Base-by-base conservation (phyloP, 2,888 invertebrate genomes). In the Euzophera pinguis region DNA sequence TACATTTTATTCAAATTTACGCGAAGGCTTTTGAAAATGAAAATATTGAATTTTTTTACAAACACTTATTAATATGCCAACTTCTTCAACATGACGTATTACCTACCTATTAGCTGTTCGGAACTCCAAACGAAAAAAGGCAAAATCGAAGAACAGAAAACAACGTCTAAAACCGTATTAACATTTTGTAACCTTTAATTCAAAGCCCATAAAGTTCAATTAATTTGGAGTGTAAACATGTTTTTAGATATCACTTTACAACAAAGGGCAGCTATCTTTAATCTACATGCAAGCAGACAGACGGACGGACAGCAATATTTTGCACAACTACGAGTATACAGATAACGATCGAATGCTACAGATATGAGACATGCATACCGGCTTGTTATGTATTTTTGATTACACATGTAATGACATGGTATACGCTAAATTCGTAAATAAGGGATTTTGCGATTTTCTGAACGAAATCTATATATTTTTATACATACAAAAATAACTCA, bases 291-390 rank as follows among this genome's bases (percentile, higher is more conserved):
- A 57, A 71, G 63, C 70, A 67, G 69, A 76, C 76, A 77, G 73
- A 81, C 77, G 69, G 69, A 75, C 75, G 71, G 71, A 80, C 72
- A 74, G 73, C 74, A 71, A 79, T 80, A 81, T 81, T 84, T 85
- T 81, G 75, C 73, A 80, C 81, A 87, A 86, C 84, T 84, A n/a
- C n/a, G n/a, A n/a, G n/a, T n/a, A 84, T 73, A 67, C 59, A 69
- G 85, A 85, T 87, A 73, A 58, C 53, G 65, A 87, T 85, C 84
- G 66, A 53, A 58, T 60, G 67, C 59, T 66, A 72, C 74, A 73
- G 75, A 79, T 77, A 81, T 71, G 71, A 72, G 70, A 67, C 73
- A 72, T 73, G 75, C 73, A 69, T 65, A 71, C 71, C 62, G 58
- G 62, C 67, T 67, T 60, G 63, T 69, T 67, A 67, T 64, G 63